Conservation (phyloP, 1,140 invertebrate genomes). For the Araneus ventricosus region DNA sequence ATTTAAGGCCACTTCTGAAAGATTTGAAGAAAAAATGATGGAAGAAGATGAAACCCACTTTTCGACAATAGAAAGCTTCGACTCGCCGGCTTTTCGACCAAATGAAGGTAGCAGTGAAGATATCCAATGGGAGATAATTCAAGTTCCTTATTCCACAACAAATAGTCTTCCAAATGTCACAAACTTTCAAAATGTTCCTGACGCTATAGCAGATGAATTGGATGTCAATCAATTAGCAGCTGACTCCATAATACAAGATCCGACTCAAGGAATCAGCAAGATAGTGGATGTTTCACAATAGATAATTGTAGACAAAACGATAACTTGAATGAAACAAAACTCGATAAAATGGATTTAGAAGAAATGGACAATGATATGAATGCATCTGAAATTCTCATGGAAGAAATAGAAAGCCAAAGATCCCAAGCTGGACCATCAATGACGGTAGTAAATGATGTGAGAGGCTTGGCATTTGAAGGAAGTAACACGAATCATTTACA, state of each 20-base stretch:
- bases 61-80: too few species aligned
- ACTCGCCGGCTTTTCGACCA: too few species aligned
- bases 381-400: too few species aligned
- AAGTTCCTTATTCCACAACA: not conserved
- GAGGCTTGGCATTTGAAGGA: not conserved
- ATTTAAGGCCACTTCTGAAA: not conserved
- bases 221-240: too few species aligned
- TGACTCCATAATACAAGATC: not conserved
- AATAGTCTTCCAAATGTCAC: not conserved
- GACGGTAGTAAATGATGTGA: not conserved
- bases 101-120: not conserved
- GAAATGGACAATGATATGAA: too few species aligned
- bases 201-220: not conserved
- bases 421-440: not conserved
- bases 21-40: not conserved
- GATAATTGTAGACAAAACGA: not conserved
- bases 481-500: not conserved
- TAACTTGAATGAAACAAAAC: too few species aligned
- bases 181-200: not conserved
- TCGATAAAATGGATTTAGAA: too few species aligned
- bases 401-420: too few species aligned
- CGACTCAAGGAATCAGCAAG: not conserved
- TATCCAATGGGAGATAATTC: not conserved
- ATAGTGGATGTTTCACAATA: not conserved
- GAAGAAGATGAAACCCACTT: not conserved